Conservation (phyloP, 2,888 invertebrate genomes). For the Melanchra persicariae region DNA sequence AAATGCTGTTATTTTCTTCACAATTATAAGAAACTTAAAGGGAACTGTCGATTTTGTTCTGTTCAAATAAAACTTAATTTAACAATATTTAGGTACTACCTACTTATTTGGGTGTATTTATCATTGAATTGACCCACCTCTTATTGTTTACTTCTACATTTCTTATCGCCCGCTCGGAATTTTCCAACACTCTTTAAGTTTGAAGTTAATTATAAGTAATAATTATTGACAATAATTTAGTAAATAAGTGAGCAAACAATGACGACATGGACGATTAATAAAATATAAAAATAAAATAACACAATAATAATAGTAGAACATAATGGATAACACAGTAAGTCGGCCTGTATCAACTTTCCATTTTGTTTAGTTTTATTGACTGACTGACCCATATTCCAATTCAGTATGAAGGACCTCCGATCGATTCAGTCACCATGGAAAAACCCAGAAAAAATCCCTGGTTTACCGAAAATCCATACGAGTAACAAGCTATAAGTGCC, state of each 20-base stretch:
- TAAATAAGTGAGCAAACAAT: conserved; percentile 32
- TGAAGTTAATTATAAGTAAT: conserved; percentile 30
- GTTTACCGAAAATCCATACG: too few species aligned
- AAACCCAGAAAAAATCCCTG: too few species aligned
- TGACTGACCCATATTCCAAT: neutral
- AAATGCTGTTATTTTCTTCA: neutral
- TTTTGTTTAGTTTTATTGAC: neutral
- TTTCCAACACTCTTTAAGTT: conserved; percentile 41
- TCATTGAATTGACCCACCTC: conserved; percentile 45
- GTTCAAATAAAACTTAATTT: neutral
- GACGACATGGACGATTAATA: conserved; percentile 1
- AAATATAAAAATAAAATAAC: conserved; percentile 7
- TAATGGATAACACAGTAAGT: neutral
- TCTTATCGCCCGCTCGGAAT: conserved; percentile 52
- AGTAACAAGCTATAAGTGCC: too few species aligned
- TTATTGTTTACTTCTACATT: conserved; percentile 39
- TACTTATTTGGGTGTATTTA: conserved; percentile 28
- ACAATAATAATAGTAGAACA: conserved; percentile 1
- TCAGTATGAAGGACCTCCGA: too few species aligned
- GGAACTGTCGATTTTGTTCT: neutral
- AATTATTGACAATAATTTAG: conserved; percentile 24
- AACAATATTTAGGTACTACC: neutral
- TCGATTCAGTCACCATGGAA: too few species aligned
- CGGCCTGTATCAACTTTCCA: neutral
- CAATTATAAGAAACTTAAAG: neutral